Base-by-base conservation (phyloP, 1,140 invertebrate genomes). In the Micrasema longulum region DNA sequence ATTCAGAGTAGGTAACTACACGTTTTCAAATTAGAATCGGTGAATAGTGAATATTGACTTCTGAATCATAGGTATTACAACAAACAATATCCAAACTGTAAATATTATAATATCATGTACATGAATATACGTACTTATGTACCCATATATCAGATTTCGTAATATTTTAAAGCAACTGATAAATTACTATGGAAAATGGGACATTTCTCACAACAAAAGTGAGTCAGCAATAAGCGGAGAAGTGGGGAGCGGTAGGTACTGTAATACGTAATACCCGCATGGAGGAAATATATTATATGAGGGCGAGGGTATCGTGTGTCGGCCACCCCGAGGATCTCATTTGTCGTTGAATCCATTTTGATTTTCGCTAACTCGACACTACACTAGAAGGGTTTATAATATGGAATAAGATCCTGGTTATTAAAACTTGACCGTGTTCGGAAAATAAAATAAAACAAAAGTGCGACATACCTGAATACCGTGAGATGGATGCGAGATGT, bases 401-500 rank as follows among this genome's bases (percentile, higher is more conserved):
- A 10, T 2, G 18, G 31, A 22, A 57, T 16, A 57, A 57, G 52
- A 31, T 10, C 18, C 9, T 9, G 2, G 12, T 22, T 22, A 7
- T 26, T 55, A 4, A 4, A 22, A 57, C n/a, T 23, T 26, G 20
- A 26, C 3, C 16, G 52, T 10, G 26, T 57, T 7, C 26, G 7
- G 7, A 31, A 31, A 4, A 4, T 7, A 31, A 31, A 31, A 31
- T 31, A 31, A 18, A 57, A 57, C 9, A 12, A n/a, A 35, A 11
- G 4, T 48, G 16, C 5, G 43, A 71, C 69, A 85, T 69, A 93
- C 91, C 88, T 93, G 92, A 70, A 93, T 90, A 74, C 90, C 90
- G 77, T 92, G 91, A 68, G 88, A 89, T n/a, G 91, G 89, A 78
- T 93, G 93, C 70, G 87, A 90, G 70, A 95, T 92, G 79, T 95